phyloP scores from a whole-genome alignment of 1,140 invertebrate genomes.

The Drosophila leontia region DNA sequence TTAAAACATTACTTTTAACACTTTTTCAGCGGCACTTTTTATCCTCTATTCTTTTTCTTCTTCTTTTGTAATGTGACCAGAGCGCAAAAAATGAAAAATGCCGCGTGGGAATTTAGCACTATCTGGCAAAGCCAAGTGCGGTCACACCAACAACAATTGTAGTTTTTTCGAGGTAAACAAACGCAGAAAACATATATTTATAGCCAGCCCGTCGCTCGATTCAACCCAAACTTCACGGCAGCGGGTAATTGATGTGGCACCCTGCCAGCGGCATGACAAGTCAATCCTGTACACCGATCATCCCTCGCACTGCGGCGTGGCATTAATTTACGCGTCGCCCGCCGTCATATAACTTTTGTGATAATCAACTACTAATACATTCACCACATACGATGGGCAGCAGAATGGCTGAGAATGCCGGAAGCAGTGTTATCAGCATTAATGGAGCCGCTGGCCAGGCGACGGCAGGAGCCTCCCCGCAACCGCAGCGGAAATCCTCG shows the following conservation, averaged over 20 bases:
- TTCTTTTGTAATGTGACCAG: background rate
- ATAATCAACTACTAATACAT: constrained; percentile 37
- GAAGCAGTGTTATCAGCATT: constrained; percentile 67
- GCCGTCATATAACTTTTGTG: constrained; percentile 29
- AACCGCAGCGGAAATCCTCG: constrained; percentile 53
- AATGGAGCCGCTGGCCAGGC: constrained; percentile 15
- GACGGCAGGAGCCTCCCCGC: constrained; percentile 2
- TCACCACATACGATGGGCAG: constrained; percentile 6
- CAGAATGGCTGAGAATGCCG: constrained; percentile 43
- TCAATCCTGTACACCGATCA: background rate
- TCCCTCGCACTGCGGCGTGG: constrained; percentile 44
- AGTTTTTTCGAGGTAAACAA: constrained; percentile 8
- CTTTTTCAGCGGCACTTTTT: constrained; percentile 53
- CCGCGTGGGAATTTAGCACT: background rate
- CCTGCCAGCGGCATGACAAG: constrained; percentile 31
- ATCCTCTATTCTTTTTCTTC: constrained; percentile 8
- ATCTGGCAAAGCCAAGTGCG: background rate
- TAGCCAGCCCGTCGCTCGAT: background rate
- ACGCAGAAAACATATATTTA: background rate
- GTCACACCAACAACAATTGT: background rate
- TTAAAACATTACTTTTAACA: constrained; percentile 58
- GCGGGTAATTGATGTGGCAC: constrained; percentile 1
- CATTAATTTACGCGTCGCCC: constrained; percentile 24
- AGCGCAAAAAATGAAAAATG: background rate
- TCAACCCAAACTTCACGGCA: background rate